Percentiles rank a stretch among this genome's conserved stretches.
Evolutionary conservation across 2,888 invertebrate genomes (phyloP).

Genomic region (Ischnura elegans): DNA sequence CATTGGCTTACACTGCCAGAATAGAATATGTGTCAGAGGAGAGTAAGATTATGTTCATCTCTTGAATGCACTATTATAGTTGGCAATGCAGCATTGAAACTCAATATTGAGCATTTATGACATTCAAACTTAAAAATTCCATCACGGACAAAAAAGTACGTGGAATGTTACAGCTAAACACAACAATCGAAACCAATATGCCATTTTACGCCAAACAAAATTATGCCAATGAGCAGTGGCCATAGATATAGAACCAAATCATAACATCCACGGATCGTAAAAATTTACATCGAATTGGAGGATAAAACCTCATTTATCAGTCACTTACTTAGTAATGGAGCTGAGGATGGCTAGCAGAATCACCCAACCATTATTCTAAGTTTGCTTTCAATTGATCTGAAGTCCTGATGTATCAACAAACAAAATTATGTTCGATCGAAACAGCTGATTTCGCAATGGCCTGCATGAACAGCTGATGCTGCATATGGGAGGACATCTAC

Average conservation of each 20-base stretch:
- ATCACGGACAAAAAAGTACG: too few relatives aligned
- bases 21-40: too few relatives aligned
- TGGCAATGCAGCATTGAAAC: not conserved
- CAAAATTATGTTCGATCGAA: not conserved
- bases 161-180: too few relatives aligned
- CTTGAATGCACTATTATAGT: not conserved
- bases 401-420: not conserved
- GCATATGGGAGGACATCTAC: conserved; percentile 24
- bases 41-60: too few relatives aligned
- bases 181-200: too few relatives aligned
- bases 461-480: conserved; percentile 64
- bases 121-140: not conserved
- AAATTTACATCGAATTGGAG: not conserved
- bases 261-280: not conserved
- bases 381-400: not conserved
- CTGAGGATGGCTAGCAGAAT: not conserved
- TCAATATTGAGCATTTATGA: not conserved
- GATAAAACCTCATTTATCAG: not conserved
- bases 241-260: not conserved
- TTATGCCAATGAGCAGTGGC: not conserved
- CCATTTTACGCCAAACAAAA: not conserved
- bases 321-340: not conserved
- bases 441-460: conserved; percentile 60
- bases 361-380: not conserved
- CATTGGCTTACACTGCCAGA: too few relatives aligned